phyloP scores from a whole-genome alignment of 2,113 vertebrate species.

The Gila orcuttii region DNA sequence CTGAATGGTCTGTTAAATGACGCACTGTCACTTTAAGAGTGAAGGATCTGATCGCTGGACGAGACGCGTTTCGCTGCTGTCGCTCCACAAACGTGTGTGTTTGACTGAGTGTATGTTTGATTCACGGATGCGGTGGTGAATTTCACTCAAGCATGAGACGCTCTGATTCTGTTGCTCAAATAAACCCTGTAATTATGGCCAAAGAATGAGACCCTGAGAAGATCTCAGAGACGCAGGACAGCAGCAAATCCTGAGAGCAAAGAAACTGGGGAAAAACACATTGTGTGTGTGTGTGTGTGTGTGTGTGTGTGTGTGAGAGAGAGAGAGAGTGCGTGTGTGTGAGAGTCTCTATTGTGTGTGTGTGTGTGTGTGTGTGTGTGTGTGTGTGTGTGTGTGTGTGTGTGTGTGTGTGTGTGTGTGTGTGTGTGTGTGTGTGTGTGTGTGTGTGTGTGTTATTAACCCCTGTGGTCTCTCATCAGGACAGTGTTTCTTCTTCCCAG shows the following conservation, averaged over 20 bases:
- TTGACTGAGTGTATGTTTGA: background rate
- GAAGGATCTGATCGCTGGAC: background rate
- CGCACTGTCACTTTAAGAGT: background rate
- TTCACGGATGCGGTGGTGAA: background rate
- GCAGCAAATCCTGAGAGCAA: constrained; percentile 13
- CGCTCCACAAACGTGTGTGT: background rate
- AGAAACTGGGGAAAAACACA: background rate
- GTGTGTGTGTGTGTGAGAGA: too few relatives aligned
- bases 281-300: too few relatives aligned
- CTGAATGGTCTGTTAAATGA: background rate
- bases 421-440: too few relatives aligned
- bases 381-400: too few relatives aligned
- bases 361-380: too few relatives aligned
- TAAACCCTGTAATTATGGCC: constrained; percentile 22
- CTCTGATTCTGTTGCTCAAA: background rate
- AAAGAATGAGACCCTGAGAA: constrained; percentile 8
- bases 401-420: too few relatives aligned
- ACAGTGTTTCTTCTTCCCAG: too few relatives aligned
- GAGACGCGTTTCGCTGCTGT: background rate
- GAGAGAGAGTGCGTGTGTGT: too few relatives aligned
- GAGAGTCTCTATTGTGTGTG: too few relatives aligned
- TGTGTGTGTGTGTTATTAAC: too few relatives aligned
- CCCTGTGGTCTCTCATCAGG: too few relatives aligned
- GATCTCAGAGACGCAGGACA: background rate
- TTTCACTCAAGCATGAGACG: background rate